These are phyloP conservation scores for Otolemur crassicaudatus DNA, from an alignment of 2,797 vertebrate species.

Conservation along the genomic window DNA sequence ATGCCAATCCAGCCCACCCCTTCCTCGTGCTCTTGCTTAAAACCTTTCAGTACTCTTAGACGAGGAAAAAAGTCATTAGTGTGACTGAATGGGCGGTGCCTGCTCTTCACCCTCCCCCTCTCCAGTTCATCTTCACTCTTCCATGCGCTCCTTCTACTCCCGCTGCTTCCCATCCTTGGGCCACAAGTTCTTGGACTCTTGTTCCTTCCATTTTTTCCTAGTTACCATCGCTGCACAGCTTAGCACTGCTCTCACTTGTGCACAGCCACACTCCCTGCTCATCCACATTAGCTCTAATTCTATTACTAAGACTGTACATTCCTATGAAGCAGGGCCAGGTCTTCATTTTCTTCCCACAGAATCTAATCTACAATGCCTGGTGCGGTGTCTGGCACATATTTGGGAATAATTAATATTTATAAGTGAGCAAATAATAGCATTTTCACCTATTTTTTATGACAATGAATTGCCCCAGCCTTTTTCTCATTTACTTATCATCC, in stretches of 20 bases:
- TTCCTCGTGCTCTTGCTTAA: not conserved
- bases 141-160: not conserved
- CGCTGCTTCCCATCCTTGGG: not conserved
- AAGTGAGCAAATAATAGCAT: constrained; percentile 30
- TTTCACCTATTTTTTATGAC: constrained; percentile 5
- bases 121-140: not conserved
- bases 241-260: not conserved
- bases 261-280: not conserved
- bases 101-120: not conserved
- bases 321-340: not conserved
- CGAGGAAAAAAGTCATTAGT: not conserved
- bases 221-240: not conserved
- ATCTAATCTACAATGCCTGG: not conserved
- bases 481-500: not conserved
- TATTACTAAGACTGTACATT: not conserved
- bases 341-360: not conserved
- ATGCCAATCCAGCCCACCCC: not conserved
- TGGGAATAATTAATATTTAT: constrained; percentile 29
- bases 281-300: not conserved
- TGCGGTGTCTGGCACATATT: not conserved
- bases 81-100: not conserved
- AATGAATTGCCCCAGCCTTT: not conserved
- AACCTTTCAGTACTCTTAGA: not conserved
- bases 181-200: not conserved
- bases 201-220: not conserved